Conservation (phyloP, 2,797 vertebrate genomes). For the Galago senegalensis region DNA sequence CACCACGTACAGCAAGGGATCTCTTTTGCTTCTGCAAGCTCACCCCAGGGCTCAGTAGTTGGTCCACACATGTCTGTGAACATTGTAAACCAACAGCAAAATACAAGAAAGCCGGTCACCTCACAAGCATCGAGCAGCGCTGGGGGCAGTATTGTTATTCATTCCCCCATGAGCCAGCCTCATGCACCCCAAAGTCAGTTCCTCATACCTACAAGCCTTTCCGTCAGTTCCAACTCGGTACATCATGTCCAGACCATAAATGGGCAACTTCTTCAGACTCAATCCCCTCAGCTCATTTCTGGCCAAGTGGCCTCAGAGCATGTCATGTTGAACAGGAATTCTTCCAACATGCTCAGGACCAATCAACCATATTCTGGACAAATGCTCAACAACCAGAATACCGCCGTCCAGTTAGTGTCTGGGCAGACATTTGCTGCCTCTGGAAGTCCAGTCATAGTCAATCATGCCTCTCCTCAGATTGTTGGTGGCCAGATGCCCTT, state of each 20-base stretch:
- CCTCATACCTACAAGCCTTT: conserved; percentile 94
- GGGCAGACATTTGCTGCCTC: conserved; percentile 94
- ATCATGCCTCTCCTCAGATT: conserved; percentile 93
- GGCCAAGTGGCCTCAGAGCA: conserved; percentile 91
- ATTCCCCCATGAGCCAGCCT: conserved; percentile 94
- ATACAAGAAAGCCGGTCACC: conserved; percentile 89
- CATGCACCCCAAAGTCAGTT: conserved; percentile 95
- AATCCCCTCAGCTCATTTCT: conserved; percentile 90
- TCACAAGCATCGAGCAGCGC: conserved; percentile 90
- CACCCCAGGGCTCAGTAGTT: conserved; percentile 91
- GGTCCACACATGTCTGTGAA: conserved; percentile 92
- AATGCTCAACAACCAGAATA: conserved; percentile 94
- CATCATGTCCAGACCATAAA: conserved; percentile 95
- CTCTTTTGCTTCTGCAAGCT: conserved; percentile 93
- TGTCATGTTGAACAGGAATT: conserved; percentile 91
- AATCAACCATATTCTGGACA: conserved; percentile 93
- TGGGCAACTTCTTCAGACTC: conserved; percentile 93
- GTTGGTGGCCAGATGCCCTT: conserved; percentile 92
- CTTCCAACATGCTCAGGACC: conserved; percentile 91
- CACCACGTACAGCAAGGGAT: conserved; percentile 91
- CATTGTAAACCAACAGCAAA: conserved; percentile 92
- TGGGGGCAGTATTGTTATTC: conserved; percentile 94
- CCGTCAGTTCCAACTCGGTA: conserved; percentile 93
- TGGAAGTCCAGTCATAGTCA: conserved; percentile 95
- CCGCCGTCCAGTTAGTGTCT: conserved; percentile 95